Evolutionary conservation across 2,888 invertebrate species (phyloP).

Genomic region (Cephus pulcher): DNA sequence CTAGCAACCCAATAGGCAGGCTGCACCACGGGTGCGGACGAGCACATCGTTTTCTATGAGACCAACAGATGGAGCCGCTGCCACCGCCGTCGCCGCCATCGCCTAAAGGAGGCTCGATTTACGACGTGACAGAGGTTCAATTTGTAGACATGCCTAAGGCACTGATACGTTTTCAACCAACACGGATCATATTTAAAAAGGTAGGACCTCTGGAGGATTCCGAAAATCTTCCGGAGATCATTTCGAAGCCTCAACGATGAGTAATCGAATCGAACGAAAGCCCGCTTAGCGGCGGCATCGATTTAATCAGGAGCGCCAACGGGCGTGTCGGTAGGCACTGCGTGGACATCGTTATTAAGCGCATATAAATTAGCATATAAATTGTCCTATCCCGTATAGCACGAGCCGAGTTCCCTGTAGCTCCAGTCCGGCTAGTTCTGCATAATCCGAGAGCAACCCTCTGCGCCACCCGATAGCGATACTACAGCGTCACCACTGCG

Average conservation of each 20-base stretch:
- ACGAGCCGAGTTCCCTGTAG: slow-evolving; percentile 12
- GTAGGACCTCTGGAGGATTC: too few species aligned
- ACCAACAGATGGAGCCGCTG: too few species aligned
- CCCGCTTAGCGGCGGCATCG: slow-evolving; percentile 44
- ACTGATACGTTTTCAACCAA: slow-evolving; percentile 29
- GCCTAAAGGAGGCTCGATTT: slow-evolving; percentile 21
- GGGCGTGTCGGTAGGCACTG: slow-evolving; percentile 64
- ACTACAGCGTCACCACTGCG: slow-evolving; percentile 39
- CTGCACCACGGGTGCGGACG: too few species aligned
- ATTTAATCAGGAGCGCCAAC: slow-evolving; percentile 55
- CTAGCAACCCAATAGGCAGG: slow-evolving; percentile 38
- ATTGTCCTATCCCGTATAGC: slow-evolving; percentile 54
- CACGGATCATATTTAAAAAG: slow-evolving; percentile 8
- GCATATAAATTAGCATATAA: slow-evolving; percentile 67
- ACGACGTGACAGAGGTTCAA: slow-evolving; percentile 32
- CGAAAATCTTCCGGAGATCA: too few species aligned
- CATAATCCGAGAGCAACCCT: slow-evolving; percentile 56
- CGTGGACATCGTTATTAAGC: slow-evolving; percentile 65
- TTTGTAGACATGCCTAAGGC: slow-evolving; percentile 27
- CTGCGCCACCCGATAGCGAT: slow-evolving; percentile 51
- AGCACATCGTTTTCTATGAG: too few species aligned
- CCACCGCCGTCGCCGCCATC: neutral
- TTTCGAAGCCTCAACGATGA: too few species aligned
- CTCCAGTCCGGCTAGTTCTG: slow-evolving; percentile 45
- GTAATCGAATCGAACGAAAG: slow-evolving; percentile 9